Evolutionary conservation across 2,888 invertebrate genomes (phyloP).

Genomic region (Watsonalla cultraria): DNA sequence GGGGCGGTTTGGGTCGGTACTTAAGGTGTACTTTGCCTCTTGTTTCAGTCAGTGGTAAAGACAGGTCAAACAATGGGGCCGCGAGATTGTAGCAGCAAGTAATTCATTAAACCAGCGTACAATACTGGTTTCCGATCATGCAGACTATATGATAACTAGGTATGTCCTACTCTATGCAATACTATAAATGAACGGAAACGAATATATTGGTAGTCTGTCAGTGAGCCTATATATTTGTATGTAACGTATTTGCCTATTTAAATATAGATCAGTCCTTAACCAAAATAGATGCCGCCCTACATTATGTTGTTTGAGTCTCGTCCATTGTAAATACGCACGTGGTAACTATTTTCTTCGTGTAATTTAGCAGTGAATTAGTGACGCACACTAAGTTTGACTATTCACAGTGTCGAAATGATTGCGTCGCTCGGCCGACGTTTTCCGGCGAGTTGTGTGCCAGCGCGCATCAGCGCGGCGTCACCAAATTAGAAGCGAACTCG

Average conservation of each 20-base stretch:
- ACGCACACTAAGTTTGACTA: conserved; percentile 25
- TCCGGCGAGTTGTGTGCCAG: conserved; percentile 22
- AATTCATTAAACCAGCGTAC: conserved; percentile 23
- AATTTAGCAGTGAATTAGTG: conserved; percentile 19
- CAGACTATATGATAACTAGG: too few species aligned
- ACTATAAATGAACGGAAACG: not conserved
- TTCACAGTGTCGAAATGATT: conserved; percentile 37
- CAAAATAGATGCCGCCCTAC: conserved; percentile 16
- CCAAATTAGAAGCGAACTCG: conserved; percentile 69
- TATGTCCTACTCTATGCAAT: too few species aligned
- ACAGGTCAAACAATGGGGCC: conserved; percentile 39
- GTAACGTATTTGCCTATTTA: conserved; percentile 3
- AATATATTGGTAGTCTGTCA: not conserved
- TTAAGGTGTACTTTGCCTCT: conserved; percentile 5
- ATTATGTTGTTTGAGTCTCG: conserved; percentile 20
- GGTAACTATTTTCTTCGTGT: conserved; percentile 25
- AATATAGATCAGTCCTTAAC: conserved; percentile 19
- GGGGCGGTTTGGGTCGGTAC: conserved; percentile 3
- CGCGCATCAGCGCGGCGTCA: conserved; percentile 47
- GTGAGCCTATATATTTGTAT: not conserved
- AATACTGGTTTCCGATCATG: conserved; percentile 15
- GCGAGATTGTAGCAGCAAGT: conserved; percentile 17
- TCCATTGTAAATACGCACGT: conserved; percentile 35
- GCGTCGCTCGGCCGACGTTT: conserved; percentile 32
- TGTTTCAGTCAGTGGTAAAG: conserved; percentile 25